Base-by-base conservation (phyloP, 2,888 invertebrate species). In the Anticlea derivata region DNA sequence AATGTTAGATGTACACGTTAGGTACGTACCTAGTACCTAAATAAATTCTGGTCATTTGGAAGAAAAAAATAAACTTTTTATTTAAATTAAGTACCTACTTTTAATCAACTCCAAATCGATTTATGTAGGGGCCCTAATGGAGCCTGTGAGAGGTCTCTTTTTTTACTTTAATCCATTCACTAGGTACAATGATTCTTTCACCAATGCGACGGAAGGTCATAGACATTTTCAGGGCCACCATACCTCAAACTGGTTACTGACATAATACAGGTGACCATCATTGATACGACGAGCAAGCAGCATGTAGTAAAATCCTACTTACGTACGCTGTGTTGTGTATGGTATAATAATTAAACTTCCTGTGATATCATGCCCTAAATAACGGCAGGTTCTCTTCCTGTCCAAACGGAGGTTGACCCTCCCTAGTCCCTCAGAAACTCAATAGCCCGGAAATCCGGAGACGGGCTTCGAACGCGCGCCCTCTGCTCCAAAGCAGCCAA, bases 371-470 rank as follows among this genome's bases (percentile, higher is more conserved):
- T 26, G 37, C 8, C 37, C 37, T 13, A 27, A 6, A 39, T 34
- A 29, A 6, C 50, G 39, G 34, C 52, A 50, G 57, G 50, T 57
- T 50, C 8, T 70, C 69, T 76, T 82, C 81, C 82, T 78, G 78
- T 65, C 56, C 44, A 41, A 44, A 54, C 56, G 58, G 58, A 65
- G 68, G 66, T 66, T 64, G n/a, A n/a, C n/a, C n/a, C 65, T 61
- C 52, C 54, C 63, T 49, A 64, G 66, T 72, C 82, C 68, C 81
- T 75, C 66, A 61, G 65, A 70, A 70, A 76, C 50, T 60, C 79
- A 84, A 63, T 71, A 71, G 80, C 68, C 83, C 85, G 87, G 78
- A 83, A 85, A 83, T 89, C 88, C 88, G 77, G 63, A 58, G 62
- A 68, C 75, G 64, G 76, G 73, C 78, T 80, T 78, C 75, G 73